Conservation (phyloP, 1,140 invertebrate genomes). For the Akabosia matsudoensis region DNA sequence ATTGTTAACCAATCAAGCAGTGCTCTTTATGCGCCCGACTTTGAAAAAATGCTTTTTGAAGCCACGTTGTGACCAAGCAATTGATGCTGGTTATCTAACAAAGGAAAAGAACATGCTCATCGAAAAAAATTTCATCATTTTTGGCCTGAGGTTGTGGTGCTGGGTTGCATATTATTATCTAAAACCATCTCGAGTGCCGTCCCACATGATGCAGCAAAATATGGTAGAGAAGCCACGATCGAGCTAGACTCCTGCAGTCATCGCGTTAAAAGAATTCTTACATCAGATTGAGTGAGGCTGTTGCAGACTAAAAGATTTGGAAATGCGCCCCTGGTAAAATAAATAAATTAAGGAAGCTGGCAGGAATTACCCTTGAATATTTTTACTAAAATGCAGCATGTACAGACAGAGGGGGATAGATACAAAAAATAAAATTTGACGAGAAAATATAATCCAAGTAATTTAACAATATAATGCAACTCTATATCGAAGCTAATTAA, state of each 20-base stretch:
- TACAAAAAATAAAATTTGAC: too few relatives aligned
- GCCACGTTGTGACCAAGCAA: not conserved
- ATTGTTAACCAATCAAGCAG: constrained; percentile 1
- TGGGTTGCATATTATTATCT: constrained; percentile 12
- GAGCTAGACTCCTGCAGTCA: too few relatives aligned
- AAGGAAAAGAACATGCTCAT: not conserved
- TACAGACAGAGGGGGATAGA: too few relatives aligned
- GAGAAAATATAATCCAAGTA: too few relatives aligned
- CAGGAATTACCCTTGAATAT: not conserved
- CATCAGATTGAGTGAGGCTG: too few relatives aligned
- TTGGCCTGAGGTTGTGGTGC: not conserved
- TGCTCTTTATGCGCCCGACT: not conserved
- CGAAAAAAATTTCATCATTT: not conserved
- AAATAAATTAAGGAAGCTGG: not conserved
- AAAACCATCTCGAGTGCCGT: not conserved
- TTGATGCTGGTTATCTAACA: not conserved
- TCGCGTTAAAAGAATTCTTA: too few relatives aligned
- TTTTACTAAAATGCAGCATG: too few relatives aligned
- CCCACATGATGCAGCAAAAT: not conserved
- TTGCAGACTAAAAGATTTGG: too few relatives aligned
- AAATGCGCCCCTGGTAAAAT: too few relatives aligned
- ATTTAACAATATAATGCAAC: too few relatives aligned
- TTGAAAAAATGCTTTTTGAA: not conserved
- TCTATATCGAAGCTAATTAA: too few relatives aligned
- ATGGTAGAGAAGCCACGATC: not conserved